Percentiles rank a stretch among this genome's conserved stretches.
Conservation (phyloP, 2,113 vertebrate genomes). For the Psophia crepitans region DNA sequence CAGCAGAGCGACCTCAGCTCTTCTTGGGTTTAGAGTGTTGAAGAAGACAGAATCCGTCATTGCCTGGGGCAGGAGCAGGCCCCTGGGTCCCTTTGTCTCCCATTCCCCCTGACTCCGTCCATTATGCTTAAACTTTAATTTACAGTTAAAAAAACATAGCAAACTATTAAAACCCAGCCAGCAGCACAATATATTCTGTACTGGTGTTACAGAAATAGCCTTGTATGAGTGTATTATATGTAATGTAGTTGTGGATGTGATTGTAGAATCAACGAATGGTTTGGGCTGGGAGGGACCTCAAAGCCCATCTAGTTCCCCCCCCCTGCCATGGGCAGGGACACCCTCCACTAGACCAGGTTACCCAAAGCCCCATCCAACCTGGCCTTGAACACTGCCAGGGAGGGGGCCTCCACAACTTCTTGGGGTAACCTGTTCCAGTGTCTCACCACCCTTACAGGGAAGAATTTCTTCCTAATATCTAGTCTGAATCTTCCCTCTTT, state of each 20-base stretch:
- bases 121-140: neutral
- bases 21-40: neutral
- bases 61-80: neutral
- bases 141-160: neutral
- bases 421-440: too few species aligned
- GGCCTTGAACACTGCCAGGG: too few species aligned
- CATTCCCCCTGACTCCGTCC: neutral
- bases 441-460: too few species aligned
- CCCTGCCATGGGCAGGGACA: too few species aligned
- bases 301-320: too few species aligned
- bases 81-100: neutral
- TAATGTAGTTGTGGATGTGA: neutral
- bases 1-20: neutral
- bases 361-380: too few species aligned
- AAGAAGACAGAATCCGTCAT: neutral
- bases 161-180: neutral
- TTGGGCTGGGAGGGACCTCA: too few species aligned
- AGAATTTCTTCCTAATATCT: too few species aligned
- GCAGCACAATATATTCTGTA: neutral
- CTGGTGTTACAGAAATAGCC: neutral
- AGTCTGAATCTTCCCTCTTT: too few species aligned
- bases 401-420: too few species aligned
- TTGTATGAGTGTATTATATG: neutral
- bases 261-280: too few species aligned
- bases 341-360: too few species aligned